Evolutionary conservation across 92 coral and sea anemone genomes (phyloP).

Genomic region (Anthopleura xanthogrammica): DNA sequence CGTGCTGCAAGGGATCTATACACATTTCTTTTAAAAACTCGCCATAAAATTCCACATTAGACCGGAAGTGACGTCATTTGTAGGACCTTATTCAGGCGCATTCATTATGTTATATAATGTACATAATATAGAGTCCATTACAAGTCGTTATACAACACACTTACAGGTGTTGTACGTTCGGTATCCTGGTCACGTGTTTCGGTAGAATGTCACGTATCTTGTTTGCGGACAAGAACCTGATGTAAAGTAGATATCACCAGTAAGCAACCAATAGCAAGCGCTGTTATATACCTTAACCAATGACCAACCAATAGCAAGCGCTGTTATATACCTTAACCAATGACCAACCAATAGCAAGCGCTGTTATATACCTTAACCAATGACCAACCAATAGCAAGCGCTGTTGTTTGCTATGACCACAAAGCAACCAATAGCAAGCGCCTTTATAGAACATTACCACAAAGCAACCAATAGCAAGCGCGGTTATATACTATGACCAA

Average conservation of each 20-base stretch:
- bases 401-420: slow-evolving; percentile 7
- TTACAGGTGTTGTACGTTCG: slow-evolving; percentile 21
- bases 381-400: too few relatives aligned
- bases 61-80: too few relatives aligned
- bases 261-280: background rate
- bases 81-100: background rate
- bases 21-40: too few relatives aligned
- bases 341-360: background rate
- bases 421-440: background rate
- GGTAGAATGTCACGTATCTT: slow-evolving; percentile 19
- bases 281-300: background rate
- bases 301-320: background rate
- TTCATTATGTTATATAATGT: background rate
- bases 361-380: background rate
- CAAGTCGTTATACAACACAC: slow-evolving; percentile 7
- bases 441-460: too few relatives aligned
- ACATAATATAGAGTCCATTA: background rate
- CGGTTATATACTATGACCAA: background rate
- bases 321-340: background rate
- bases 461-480: background rate
- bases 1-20: too few relatives aligned
- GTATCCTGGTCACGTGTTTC: slow-evolving; percentile 3
- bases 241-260: background rate
- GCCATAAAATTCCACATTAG: too few relatives aligned
- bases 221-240: slow-evolving; percentile 25